Evolutionary conservation across 2,113 vertebrate genomes (phyloP).

Genomic region (Osmerus eperlanus): DNA sequence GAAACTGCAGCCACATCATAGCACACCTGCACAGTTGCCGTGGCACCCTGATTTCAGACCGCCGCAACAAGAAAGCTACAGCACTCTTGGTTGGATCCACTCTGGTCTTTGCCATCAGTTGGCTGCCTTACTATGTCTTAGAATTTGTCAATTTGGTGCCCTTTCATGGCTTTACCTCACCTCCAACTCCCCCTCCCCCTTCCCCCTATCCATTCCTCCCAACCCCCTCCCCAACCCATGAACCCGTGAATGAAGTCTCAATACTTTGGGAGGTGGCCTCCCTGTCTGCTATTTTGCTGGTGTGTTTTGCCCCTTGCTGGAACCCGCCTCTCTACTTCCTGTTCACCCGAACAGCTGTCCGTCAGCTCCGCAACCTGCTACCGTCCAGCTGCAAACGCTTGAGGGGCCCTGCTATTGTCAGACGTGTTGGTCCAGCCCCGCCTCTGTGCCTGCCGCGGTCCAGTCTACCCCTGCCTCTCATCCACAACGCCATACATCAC

Average conservation of each 20-base stretch:
- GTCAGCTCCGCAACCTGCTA: slow-evolving; percentile 60
- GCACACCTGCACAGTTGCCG: slow-evolving; percentile 55
- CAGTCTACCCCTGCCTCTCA: slow-evolving; percentile 19
- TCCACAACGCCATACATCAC: no score
- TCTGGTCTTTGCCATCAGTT: slow-evolving; percentile 62
- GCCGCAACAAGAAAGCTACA: slow-evolving; percentile 65
- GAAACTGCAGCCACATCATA: slow-evolving; percentile 65
- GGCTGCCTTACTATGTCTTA: slow-evolving; percentile 64
- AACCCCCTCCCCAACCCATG: not conserved
- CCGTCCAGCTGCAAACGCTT: slow-evolving; percentile 39
- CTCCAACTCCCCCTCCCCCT: not conserved
- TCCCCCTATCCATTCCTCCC: not conserved
- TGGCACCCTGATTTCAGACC: slow-evolving; percentile 40
- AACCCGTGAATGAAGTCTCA: slow-evolving; percentile 31
- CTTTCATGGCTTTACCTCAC: slow-evolving; percentile 30
- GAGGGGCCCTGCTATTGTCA: slow-evolving; percentile 26
- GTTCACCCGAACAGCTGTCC: slow-evolving; percentile 56
- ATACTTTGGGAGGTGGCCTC: slow-evolving; percentile 61
- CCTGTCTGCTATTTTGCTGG: slow-evolving; percentile 59
- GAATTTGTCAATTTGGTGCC: slow-evolving; percentile 65
- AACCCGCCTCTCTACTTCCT: slow-evolving; percentile 69
- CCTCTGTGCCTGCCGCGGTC: slow-evolving; percentile 25
- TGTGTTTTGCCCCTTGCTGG: slow-evolving; percentile 67
- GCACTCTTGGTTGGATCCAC: slow-evolving; percentile 61
- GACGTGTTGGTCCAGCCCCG: slow-evolving; percentile 43